These are phyloP conservation scores for Falco berigora DNA, from an alignment of 2,797 vertebrate genomes.

Conservation along the genomic window DNA sequence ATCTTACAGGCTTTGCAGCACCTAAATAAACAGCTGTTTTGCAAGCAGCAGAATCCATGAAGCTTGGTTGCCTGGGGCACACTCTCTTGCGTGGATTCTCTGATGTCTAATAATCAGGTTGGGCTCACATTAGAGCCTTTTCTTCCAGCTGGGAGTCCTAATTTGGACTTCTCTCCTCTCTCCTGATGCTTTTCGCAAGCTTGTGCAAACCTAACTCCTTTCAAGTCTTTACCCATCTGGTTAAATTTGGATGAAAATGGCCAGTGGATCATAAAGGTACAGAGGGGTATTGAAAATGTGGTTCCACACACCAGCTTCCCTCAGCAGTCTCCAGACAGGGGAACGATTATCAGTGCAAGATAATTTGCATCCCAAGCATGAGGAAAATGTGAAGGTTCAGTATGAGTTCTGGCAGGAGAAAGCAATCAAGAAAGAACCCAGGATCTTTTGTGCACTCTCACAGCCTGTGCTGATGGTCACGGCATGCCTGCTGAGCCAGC, in stretches of 20 bases:
- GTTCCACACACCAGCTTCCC: background rate
- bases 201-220: conserved; percentile 4
- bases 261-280: background rate
- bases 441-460: background rate
- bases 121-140: conserved; percentile 56
- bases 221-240: background rate
- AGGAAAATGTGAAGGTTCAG: background rate
- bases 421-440: background rate
- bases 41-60: conserved; percentile 25
- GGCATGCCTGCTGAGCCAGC: rapidly evolving
- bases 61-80: conserved; percentile 18
- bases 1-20: conserved; percentile 6
- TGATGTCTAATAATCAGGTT: conserved; percentile 65
- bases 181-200: conserved; percentile 19
- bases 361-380: background rate
- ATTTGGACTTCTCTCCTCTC: conserved; percentile 49
- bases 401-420: background rate
- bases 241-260: background rate
- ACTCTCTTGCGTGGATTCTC: conserved; percentile 62
- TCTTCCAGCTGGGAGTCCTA: conserved; percentile 50
- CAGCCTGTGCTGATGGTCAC: background rate
- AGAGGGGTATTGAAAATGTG: background rate
- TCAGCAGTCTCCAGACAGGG: background rate
- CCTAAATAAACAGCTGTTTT: conserved; percentile 48
- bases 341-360: background rate